A percentile compares a stretch with the other conserved stretches of the same genome.
Evolutionary conservation across 2,888 invertebrate species (phyloP).

Genomic region (Carpatolechia fugitivella): DNA sequence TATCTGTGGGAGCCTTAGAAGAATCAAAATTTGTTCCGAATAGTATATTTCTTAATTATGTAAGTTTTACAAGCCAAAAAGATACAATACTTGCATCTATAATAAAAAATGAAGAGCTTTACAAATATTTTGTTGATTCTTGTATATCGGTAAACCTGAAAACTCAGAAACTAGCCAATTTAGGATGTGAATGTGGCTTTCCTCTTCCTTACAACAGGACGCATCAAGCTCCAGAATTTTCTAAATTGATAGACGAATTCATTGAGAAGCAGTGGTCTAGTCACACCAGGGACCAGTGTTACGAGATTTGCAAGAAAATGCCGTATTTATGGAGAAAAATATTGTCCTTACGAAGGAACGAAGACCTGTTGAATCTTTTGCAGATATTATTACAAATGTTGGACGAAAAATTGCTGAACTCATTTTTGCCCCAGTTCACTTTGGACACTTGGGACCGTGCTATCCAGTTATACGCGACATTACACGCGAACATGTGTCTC

Average conservation of each 20-base stretch:
- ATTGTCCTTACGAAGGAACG: slow-evolving; percentile 67
- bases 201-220: slow-evolving; percentile 74
- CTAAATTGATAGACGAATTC: slow-evolving; percentile 77
- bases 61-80: slow-evolving; percentile 47
- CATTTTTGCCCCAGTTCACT: slow-evolving; percentile 75
- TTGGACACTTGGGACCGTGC: slow-evolving; percentile 80
- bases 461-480: slow-evolving; percentile 73
- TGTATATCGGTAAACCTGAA: slow-evolving; percentile 78
- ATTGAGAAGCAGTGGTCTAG: slow-evolving; percentile 71
- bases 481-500: slow-evolving; percentile 79
- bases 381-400: slow-evolving; percentile 81
- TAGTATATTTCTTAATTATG: slow-evolving; percentile 64
- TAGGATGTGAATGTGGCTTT: slow-evolving; percentile 80
- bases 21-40: slow-evolving; percentile 65
- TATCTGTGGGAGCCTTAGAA: slow-evolving; percentile 54
- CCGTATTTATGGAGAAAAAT: slow-evolving; percentile 82
- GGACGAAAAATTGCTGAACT: slow-evolving; percentile 76
- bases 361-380: slow-evolving; percentile 73
- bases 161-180: slow-evolving; percentile 54
- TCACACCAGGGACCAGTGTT: slow-evolving; percentile 64
- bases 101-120: slow-evolving; percentile 60
- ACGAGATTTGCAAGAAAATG: slow-evolving; percentile 77
- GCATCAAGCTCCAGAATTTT: slow-evolving; percentile 63
- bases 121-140: slow-evolving; percentile 76
- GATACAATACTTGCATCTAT: slow-evolving; percentile 49